These are phyloP conservation scores for Ectemnius cavifrons DNA, from an alignment of 2,888 invertebrate genomes.

Conservation along the genomic window DNA sequence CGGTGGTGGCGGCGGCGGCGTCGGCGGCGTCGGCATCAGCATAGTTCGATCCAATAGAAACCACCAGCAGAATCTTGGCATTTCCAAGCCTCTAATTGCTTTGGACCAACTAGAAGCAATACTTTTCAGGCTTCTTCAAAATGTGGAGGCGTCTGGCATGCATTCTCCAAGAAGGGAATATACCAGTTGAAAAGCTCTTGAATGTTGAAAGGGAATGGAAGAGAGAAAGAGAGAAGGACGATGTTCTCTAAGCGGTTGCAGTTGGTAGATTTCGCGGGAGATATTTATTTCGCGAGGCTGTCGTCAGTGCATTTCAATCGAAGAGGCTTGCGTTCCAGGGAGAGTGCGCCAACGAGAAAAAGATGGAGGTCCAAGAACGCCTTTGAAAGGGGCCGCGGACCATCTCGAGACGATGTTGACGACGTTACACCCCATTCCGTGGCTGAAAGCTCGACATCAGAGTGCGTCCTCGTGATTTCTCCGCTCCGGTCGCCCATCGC, in stretches of 20 bases:
- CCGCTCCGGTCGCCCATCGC: background rate
- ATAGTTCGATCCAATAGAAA: background rate
- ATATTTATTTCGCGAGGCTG: constrained; percentile 35
- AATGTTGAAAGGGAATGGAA: background rate
- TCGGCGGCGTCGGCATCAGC: background rate
- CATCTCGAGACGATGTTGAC: constrained; percentile 33
- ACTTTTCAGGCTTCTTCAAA: background rate
- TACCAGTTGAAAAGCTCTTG: too few relatives aligned
- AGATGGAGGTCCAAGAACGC: constrained; percentile 20
- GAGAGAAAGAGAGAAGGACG: background rate
- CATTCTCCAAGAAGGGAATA: too few relatives aligned
- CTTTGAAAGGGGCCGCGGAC: constrained; percentile 43
- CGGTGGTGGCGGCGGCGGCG: constrained; percentile 10
- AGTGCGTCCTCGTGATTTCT: background rate
- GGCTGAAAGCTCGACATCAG: background rate
- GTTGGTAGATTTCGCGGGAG: constrained; percentile 28
- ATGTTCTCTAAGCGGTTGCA: background rate
- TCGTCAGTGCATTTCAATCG: constrained; percentile 42
- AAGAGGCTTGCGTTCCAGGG: constrained; percentile 33
- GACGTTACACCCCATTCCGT: constrained; percentile 19
- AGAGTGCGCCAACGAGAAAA: constrained; percentile 30
- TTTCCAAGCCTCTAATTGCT: background rate
- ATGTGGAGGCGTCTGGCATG: background rate
- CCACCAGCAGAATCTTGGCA: background rate
- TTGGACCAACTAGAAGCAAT: background rate